Evolutionary conservation across 2,888 invertebrate species (phyloP), one percentile per base, ranked within the genome.

Genomic region (Callinectes sapidus): DNA sequence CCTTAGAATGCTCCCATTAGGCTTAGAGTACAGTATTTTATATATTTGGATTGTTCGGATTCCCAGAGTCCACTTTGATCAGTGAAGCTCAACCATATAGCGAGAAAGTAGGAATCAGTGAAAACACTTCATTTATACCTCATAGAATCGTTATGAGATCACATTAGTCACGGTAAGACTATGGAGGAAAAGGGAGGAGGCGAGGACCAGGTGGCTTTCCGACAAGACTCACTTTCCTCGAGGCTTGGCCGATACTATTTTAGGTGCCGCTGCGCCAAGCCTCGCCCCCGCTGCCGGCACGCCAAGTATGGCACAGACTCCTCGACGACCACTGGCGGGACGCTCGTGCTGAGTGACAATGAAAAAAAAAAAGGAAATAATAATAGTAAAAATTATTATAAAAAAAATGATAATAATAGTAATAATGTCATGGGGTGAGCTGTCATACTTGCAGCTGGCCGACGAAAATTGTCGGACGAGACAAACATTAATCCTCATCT

Each of bases 191-290:
- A 13, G 81, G 81, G 28, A 81, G 35, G 32, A 14, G 81, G 35
- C 16, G 35, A 35, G 16, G 35, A 35, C 81, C 81, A 81, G 81
- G 81, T 81, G 81, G 81, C 81, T 81, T 35, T 35, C 81, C 35
- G 81, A 81, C 81, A 35, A 32, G 81, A 81, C 81, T 81, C 81
- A 35, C 81, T 81, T 16, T 2, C 81, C 81, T 81, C 81, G 81
- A 81, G 81, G 81, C 81, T 81, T 13, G 28, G 16, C 35, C 16
- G 32, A 81, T 81, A 81, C 81, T 81, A 81, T 81, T 81, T 81
- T 81, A 81, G 81, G 81, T 35, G n/a, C 14, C 35, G 35, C 81
- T 16, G 35, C 35, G 35, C 32, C 81, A 16, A 81, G 81, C 81
- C 81, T 35, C 81, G 13, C 81, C 71, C 81, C 35, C 81, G 81